Evolutionary conservation across 2,888 invertebrate genomes (phyloP).

Genomic region (Megaustenia siamemsis): DNA sequence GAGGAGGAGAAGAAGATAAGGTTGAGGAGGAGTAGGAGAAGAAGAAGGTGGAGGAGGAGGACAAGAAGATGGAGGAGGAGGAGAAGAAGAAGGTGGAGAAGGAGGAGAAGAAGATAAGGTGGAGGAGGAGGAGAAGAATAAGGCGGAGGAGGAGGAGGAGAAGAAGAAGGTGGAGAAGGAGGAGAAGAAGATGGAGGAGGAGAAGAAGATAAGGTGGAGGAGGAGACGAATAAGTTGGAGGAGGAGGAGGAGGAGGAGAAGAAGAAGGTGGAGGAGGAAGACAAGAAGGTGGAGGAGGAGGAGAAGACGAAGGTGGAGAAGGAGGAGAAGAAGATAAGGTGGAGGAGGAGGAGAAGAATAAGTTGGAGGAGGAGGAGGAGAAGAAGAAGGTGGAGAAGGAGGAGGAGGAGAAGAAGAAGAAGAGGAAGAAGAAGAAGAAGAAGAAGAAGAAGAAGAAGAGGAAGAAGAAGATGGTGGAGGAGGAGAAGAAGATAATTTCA

Average conservation of each 20-base stretch:
- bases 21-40: background rate
- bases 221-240: too few species aligned
- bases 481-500: too few species aligned
- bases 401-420: too few species aligned
- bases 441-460: too few species aligned
- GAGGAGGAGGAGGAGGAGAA: background rate
- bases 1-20: background rate
- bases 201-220: background rate
- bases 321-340: background rate
- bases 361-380: background rate
- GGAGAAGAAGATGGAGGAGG: too few species aligned
- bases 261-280: background rate
- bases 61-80: background rate
- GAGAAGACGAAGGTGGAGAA: background rate
- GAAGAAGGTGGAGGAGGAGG: background rate
- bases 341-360: background rate
- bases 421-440: too few species aligned
- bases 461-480: too few species aligned
- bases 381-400: too few species aligned
- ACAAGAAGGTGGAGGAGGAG: too few species aligned
- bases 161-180: background rate
- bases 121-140: background rate
- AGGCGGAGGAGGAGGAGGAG: too few species aligned
- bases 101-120: background rate
- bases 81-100: too few species aligned